Evolutionary conservation across 64 coral and sea anemone species (phyloP).

Genomic region (Montipora capricornis): DNA sequence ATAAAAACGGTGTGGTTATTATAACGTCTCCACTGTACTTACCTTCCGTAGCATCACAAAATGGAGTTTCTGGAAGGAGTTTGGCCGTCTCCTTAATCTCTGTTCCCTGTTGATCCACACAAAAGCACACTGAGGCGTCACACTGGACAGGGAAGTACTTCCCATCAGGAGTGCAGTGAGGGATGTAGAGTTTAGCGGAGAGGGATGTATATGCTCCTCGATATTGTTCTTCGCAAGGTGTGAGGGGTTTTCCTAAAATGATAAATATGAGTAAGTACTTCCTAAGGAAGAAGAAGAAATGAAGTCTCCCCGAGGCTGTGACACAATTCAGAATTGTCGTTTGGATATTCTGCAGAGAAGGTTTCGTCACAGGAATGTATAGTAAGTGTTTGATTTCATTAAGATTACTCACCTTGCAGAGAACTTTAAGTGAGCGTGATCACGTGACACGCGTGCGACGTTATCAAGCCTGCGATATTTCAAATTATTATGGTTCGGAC

Average conservation of each 20-base stretch:
- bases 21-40: background rate
- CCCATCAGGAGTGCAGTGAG: conserved; percentile 77
- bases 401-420: too few species aligned
- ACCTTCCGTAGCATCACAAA: conserved; percentile 43
- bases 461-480: too few species aligned
- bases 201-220: background rate
- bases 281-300: background rate
- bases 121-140: conserved; percentile 73
- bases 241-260: conserved; percentile 46
- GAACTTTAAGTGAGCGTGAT: too few species aligned
- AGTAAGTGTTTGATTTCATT: too few species aligned
- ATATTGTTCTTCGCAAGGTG: conserved; percentile 38
- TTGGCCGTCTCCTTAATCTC: conserved; percentile 64
- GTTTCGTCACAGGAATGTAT: too few species aligned
- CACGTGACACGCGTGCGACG: too few species aligned
- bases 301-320: too few species aligned
- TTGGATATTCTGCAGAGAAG: too few species aligned
- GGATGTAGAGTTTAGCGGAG: conserved; percentile 10
- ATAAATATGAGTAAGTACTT: background rate
- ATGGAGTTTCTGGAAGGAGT: conserved; percentile 63
- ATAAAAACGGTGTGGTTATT: too few species aligned
- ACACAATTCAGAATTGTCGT: too few species aligned
- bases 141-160: conserved; percentile 86
- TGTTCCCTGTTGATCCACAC: conserved; percentile 81
- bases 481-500: too few species aligned